Base-by-base conservation (phyloP, 2,888 invertebrate genomes). In the Tetragonula carbonaria region DNA sequence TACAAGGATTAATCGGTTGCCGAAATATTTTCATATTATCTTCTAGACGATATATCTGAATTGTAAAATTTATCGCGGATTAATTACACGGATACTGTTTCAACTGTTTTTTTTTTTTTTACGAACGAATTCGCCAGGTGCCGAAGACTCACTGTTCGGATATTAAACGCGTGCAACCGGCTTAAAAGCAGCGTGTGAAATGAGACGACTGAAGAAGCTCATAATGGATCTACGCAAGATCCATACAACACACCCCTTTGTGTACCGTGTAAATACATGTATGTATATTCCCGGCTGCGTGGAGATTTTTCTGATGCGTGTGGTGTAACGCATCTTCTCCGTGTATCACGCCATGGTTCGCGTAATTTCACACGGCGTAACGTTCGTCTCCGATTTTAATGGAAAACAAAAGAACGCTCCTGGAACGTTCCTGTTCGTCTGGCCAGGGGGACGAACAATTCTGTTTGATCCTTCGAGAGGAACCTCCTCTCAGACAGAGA, bases 351-450 rank as follows among this genome's bases (percentile, higher is more conserved):
- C 51, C 68, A 45, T 21, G 18, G 23, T 65, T 65, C 65, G 59
- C 55, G 78, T 78, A 78, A 78, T 65, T 78, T 72, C 55, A 78
- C 65, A 38, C 78, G 21, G 45, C 65, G 72, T 72, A 50, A 71
- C 72, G 72, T 78, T 72, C 28, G n/a, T 72, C 65, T 63, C n/a
- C 28, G 76, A 70, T 76, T 28, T 76, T 70, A 70, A 76, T 38
- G 62, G 70, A 51, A 50, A 76, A 38, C 70, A 62, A 74, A 62
- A 51, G 62, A 23, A 38, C 33, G 28, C 6, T 14, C 16, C 0
- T 38, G 66, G 67, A 2, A 59, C 59, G 59, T 55, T 21, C 53
- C 21, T 18, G 33, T 53, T 18, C 13, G n/a, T 16, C 6, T 3
- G n/a, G 0, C 0, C 28, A 28, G 8, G n/a, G 21, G 3, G 28